Conservation (phyloP, 1,140 invertebrate genomes). For the Micrasema longulum region DNA sequence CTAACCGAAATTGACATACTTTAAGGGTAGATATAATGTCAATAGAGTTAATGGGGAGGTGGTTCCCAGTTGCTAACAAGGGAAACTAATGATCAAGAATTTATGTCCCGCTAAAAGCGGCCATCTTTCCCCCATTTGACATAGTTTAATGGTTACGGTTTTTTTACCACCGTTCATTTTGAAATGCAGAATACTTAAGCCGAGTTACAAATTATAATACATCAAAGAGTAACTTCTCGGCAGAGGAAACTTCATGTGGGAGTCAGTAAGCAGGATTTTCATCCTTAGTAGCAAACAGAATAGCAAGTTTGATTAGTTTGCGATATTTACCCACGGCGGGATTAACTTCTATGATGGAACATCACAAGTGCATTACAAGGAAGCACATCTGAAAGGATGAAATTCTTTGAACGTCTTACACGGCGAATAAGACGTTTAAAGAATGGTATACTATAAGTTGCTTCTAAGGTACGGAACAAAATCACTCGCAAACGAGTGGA, state of each 20-base stretch:
- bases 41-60: conserved; percentile 41
- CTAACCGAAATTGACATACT: conserved; percentile 5
- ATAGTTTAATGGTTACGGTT: conserved; percentile 22
- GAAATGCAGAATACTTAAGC: no score
- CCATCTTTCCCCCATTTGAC: conserved; percentile 13
- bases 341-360: conserved; percentile 18
- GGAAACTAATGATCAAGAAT: conserved; percentile 41
- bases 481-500: no score
- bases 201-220: no score
- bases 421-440: no score
- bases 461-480: no score
- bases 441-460: no score
- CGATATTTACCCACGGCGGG: not conserved
- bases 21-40: conserved; percentile 22
- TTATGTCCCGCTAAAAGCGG: conserved; percentile 28
- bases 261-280: not conserved
- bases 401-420: not conserved
- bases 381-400: not conserved
- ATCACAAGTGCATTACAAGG: no score
- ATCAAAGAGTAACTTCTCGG: no score
- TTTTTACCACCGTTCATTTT: conserved; percentile 17
- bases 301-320: conserved; percentile 27
- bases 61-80: conserved; percentile 22
- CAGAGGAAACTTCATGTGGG: not conserved
- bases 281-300: conserved; percentile 2